Conservation (phyloP, 2,888 invertebrate genomes). For the Sphaerophoria taeniata region DNA sequence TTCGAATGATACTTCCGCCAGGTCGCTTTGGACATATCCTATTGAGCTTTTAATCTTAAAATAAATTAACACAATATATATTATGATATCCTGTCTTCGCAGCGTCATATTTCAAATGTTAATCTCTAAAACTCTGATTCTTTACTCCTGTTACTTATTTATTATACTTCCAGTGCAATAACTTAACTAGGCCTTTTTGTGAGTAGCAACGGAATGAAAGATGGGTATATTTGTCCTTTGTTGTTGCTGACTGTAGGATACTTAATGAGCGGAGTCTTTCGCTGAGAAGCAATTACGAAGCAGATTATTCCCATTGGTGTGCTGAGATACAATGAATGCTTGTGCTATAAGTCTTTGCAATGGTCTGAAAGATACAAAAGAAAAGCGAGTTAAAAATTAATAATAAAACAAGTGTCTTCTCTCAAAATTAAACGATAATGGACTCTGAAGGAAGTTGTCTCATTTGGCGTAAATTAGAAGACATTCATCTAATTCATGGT, state of each 20-base stretch:
- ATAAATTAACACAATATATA: slow-evolving; percentile 66
- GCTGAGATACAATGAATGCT: slow-evolving; percentile 29
- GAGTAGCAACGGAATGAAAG: slow-evolving; percentile 11
- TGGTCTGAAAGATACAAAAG: slow-evolving; percentile 5
- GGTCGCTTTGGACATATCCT: slow-evolving; percentile 27
- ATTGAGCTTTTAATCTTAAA: slow-evolving; percentile 56
- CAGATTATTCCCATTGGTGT: slow-evolving; percentile 39
- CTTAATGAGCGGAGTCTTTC: slow-evolving; percentile 33
- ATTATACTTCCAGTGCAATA: slow-evolving; percentile 4
- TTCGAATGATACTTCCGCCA: slow-evolving; percentile 19
- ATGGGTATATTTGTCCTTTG: slow-evolving; percentile 39
- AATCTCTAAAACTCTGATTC: slow-evolving; percentile 26
- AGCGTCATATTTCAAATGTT: slow-evolving; percentile 59
- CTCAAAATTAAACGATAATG: too few relatives aligned
- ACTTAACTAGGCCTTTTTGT: slow-evolving; percentile 24
- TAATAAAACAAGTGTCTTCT: not conserved
- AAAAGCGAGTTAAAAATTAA: not conserved
- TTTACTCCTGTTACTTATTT: slow-evolving; percentile 19
- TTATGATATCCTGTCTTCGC: slow-evolving; percentile 41
- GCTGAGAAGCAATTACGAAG: slow-evolving; percentile 60
- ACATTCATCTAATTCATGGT: too few relatives aligned
- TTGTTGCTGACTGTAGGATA: slow-evolving; percentile 4
- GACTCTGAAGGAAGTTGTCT: too few relatives aligned
- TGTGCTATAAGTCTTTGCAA: not conserved
- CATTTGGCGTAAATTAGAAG: too few relatives aligned